phyloP scores from a whole-genome alignment of 2,113 vertebrate species.

The Corythoichthys intestinalis region DNA sequence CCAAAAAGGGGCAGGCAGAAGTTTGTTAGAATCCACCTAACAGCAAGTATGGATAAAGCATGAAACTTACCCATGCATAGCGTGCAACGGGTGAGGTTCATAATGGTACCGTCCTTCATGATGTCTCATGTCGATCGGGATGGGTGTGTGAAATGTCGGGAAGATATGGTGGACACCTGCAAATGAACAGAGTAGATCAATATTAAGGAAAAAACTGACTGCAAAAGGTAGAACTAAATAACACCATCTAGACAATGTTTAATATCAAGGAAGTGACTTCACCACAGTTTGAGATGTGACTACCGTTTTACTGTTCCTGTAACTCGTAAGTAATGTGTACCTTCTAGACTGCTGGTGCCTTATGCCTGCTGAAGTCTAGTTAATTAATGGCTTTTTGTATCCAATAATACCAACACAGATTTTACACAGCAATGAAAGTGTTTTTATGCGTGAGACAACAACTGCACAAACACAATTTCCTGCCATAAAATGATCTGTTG shows the following conservation, averaged over 20 bases:
- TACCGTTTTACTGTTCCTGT: conserved; percentile 59
- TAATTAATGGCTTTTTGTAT: conserved; percentile 44
- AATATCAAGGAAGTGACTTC: conserved; percentile 53
- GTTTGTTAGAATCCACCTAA: neutral
- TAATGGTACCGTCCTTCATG: conserved; percentile 97
- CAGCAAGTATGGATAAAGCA: neutral
- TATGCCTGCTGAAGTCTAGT: conserved; percentile 14
- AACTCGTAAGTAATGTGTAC: conserved; percentile 57
- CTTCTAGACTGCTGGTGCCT: conserved; percentile 41
- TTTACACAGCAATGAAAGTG: conserved; percentile 55
- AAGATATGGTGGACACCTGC: conserved; percentile 89
- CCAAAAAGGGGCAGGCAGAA: neutral
- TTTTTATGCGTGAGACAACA: conserved; percentile 62
- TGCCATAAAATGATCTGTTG: conserved; percentile 59
- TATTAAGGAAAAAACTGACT: conserved; percentile 5
- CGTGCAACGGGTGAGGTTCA: conserved; percentile 88
- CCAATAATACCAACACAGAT: conserved; percentile 38
- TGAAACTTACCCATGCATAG: conserved; percentile 86
- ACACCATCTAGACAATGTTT: neutral
- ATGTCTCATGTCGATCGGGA: conserved; percentile 94
- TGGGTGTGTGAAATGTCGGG: conserved; percentile 90
- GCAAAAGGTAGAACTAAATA: neutral
- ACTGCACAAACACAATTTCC: conserved; percentile 63
- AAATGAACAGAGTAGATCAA: conserved; percentile 10
- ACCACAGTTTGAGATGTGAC: conserved; percentile 35